These are phyloP conservation scores for Scomber japonicus DNA, from an alignment of 2,113 vertebrate species.

Conservation along the genomic window DNA sequence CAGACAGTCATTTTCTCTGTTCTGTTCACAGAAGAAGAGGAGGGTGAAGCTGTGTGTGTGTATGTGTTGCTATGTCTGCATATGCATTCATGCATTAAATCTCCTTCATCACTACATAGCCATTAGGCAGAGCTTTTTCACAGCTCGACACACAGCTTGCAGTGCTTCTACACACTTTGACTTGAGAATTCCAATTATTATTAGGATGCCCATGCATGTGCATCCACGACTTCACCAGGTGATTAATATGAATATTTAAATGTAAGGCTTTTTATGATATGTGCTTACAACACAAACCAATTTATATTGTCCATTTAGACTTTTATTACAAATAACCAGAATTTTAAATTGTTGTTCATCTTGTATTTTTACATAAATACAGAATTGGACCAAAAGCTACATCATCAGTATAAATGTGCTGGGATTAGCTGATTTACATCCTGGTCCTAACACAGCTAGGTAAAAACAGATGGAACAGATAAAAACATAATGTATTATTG, in stretches of 20 bases:
- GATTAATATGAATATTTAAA: constrained; percentile 31
- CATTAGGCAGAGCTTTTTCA: constrained; percentile 43
- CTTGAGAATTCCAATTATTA: constrained; percentile 53
- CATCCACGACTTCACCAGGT: not conserved
- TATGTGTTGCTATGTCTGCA: constrained; percentile 19
- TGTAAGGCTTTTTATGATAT: not conserved
- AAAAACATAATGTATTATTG: not conserved
- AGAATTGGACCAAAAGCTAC: not conserved
- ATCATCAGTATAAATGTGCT: not conserved
- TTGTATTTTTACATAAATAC: not conserved
- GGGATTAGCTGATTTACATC: not conserved
- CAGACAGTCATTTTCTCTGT: not conserved
- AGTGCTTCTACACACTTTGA: constrained; percentile 16
- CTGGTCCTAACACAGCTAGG: too few relatives aligned
- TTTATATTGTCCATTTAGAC: not conserved
- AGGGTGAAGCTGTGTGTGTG: not conserved
- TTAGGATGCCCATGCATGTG: constrained; percentile 28
- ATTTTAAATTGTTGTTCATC: not conserved
- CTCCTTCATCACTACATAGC: constrained; percentile 27
- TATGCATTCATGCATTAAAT: constrained; percentile 53
- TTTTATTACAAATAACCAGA: not conserved
- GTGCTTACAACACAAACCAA: not conserved
- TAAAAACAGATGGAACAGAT: not conserved
- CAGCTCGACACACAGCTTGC: constrained; percentile 34
- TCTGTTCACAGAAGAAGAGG: not conserved